Conservation (phyloP, 2,797 vertebrate genomes). For the Ciconia nigra region DNA sequence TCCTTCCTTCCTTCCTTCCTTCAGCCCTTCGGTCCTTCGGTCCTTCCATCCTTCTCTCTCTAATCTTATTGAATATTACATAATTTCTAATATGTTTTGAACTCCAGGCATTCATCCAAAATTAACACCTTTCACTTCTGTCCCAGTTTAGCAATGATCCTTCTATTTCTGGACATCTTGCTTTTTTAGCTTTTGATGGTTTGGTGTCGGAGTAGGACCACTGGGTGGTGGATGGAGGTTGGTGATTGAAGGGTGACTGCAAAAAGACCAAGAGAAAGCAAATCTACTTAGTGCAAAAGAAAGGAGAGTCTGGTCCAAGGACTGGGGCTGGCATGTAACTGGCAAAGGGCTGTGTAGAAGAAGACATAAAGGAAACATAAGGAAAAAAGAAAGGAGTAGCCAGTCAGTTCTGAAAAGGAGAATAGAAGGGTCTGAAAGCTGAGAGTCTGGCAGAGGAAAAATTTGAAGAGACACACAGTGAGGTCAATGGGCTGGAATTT, state of each 20-base stretch:
- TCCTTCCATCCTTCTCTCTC: background rate
- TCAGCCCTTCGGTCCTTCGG: no score
- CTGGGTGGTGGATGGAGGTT: background rate
- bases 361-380: background rate
- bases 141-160: background rate
- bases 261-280: background rate
- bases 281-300: background rate
- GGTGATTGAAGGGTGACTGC: background rate
- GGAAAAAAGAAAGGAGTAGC: background rate
- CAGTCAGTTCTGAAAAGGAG: background rate
- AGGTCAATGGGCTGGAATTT: background rate
- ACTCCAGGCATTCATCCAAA: background rate
- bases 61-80: background rate
- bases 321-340: background rate
- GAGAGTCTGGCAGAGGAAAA: background rate
- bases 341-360: background rate
- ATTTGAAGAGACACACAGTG: background rate
- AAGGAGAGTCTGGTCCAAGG: background rate
- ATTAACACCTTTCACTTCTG: background rate
- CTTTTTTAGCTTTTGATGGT: background rate
- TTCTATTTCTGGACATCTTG: background rate
- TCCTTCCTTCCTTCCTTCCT: background rate
- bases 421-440: background rate
- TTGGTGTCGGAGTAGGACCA: background rate
- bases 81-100: background rate